A percentile compares a stretch with the other conserved stretches of the same genome.
phyloP scores from a whole-genome alignment of 2,888 invertebrate genomes.

The Callimorpha dominula region DNA sequence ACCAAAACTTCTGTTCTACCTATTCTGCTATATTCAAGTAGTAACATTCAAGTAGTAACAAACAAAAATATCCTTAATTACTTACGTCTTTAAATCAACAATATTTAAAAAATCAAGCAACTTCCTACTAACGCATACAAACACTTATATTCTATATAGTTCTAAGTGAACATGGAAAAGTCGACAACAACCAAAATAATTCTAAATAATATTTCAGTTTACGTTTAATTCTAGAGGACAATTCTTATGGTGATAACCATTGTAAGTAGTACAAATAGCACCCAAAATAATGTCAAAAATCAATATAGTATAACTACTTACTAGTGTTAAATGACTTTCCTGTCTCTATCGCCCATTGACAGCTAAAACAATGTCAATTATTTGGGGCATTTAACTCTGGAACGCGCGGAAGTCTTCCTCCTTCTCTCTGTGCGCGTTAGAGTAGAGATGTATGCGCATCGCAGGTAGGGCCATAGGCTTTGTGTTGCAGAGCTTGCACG shows the following conservation, averaged over 20 bases:
- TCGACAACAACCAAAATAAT: background rate
- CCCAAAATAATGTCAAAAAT: background rate
- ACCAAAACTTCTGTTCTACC: background rate
- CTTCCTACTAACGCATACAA: too few relatives aligned
- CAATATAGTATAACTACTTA: background rate
- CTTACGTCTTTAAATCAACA: background rate
- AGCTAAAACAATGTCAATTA: background rate
- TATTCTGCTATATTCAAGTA: background rate
- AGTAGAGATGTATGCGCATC: constrained; percentile 84
- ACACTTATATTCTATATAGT: background rate
- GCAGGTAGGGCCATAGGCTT: constrained; percentile 71
- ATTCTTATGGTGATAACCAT: background rate
- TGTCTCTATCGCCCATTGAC: too few relatives aligned
- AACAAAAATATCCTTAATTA: background rate
- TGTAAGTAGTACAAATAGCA: background rate
- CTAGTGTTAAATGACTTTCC: background rate
- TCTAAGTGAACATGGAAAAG: background rate
- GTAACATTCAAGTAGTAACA: background rate
- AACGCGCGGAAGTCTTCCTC: constrained; percentile 72
- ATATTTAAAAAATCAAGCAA: background rate
- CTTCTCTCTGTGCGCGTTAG: constrained; percentile 76
- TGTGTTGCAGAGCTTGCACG: constrained; percentile 81
- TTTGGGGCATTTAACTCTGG: constrained; percentile 16
- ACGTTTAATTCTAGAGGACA: background rate
- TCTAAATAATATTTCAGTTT: background rate